phyloP scores from a whole-genome alignment of 1,140 invertebrate genomes.

The Mylabris phalerata region DNA sequence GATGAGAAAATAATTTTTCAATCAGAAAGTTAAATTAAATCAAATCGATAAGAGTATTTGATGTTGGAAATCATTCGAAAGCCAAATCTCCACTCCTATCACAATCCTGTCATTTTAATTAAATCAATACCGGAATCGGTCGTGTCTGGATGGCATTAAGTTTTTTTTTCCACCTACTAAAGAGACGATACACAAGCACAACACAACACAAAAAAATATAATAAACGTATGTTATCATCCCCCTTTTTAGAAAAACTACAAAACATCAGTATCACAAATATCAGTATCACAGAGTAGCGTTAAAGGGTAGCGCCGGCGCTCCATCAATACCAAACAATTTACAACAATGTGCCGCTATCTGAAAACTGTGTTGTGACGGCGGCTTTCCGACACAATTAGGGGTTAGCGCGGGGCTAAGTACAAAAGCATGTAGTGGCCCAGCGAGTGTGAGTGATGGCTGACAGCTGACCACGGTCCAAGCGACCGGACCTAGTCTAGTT shows the following conservation, averaged over 20 bases:
- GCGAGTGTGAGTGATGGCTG: slow-evolving; percentile 40
- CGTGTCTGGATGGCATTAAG: slow-evolving; percentile 16
- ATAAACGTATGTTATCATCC: not conserved
- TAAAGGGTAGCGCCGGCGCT: not conserved
- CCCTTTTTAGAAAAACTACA: slow-evolving; percentile 7
- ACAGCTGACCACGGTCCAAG: slow-evolving; percentile 37
- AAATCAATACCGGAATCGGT: slow-evolving; percentile 25
- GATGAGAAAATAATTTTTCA: no score
- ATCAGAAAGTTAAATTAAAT: no score
- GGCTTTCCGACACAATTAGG: slow-evolving; percentile 40
- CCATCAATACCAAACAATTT: slow-evolving; percentile 1
- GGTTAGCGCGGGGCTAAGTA: slow-evolving; percentile 36
- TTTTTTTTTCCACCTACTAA: slow-evolving; percentile 14
- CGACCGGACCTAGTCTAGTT: slow-evolving; percentile 3
- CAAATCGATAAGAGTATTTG: no score
- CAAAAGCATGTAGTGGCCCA: slow-evolving; percentile 39
- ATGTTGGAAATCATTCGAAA: no score
- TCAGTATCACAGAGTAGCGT: not conserved
- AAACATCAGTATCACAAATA: not conserved
- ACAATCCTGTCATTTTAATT: slow-evolving; percentile 18
- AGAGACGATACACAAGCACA: no score
- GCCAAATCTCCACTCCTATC: not conserved
- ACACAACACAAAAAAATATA: no score
- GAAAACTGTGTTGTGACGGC: slow-evolving; percentile 13
- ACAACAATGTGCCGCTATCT: slow-evolving; percentile 21